Evolutionary conservation across 53 echinoderm and acorn worm species (phyloP).

Genomic region (Stichopus horrens): DNA sequence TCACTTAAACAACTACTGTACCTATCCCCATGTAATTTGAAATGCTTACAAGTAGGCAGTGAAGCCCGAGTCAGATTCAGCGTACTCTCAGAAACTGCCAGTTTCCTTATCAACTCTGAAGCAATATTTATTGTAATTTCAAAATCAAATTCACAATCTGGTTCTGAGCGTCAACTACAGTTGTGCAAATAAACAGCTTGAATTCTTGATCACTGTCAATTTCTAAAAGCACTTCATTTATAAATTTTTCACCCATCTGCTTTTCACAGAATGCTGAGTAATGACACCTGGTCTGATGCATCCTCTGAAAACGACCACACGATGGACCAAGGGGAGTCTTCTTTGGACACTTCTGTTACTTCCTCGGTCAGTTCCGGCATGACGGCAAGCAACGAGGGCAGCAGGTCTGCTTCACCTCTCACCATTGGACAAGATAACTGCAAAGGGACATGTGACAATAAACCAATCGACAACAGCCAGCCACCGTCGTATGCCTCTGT

Average conservation of each 20-base stretch:
- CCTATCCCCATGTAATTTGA: too few relatives aligned
- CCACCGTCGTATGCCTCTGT: neutral
- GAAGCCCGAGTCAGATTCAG: too few relatives aligned
- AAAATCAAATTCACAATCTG: too few relatives aligned
- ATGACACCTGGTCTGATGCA: conserved; percentile 48
- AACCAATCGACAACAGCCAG: conserved; percentile 26
- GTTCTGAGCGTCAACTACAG: too few relatives aligned
- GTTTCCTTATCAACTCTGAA: too few relatives aligned
- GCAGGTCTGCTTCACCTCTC: conserved; percentile 60
- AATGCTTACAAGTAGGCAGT: too few relatives aligned
- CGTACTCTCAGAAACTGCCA: too few relatives aligned
- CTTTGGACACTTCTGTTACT: conserved; percentile 71
- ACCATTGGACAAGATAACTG: conserved; percentile 23
- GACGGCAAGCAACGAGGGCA: conserved; percentile 70
- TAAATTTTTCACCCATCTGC: neutral
- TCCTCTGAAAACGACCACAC: conserved; percentile 62
- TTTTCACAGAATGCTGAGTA: conserved; percentile 13
- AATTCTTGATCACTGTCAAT: too few relatives aligned
- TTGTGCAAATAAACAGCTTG: too few relatives aligned
- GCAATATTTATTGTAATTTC: too few relatives aligned
- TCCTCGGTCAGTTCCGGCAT: conserved; percentile 76
- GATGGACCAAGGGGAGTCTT: conserved; percentile 72
- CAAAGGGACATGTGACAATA: neutral
- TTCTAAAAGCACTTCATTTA: too few relatives aligned
- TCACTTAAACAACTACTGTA: too few relatives aligned